Evolutionary conservation across 2,888 invertebrate genomes (phyloP).

Genomic region (Vandiemenella viatica): DNA sequence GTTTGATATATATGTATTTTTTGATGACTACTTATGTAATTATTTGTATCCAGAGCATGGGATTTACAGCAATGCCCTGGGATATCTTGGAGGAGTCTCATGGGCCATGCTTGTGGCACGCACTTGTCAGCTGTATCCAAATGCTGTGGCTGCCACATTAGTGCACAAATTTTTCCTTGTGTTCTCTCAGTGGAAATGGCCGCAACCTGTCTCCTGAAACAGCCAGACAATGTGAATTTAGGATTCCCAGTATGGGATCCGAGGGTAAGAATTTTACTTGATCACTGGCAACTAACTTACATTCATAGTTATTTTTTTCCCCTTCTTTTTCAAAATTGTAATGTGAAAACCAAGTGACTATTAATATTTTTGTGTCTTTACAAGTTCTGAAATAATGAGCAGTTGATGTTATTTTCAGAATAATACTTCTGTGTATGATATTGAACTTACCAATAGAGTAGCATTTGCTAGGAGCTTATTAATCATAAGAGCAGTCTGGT

Average conservation of each 20-base stretch:
- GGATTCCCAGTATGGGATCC: slow-evolving; percentile 97
- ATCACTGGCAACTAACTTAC: neutral
- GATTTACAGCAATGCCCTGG: slow-evolving; percentile 95
- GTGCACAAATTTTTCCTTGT: slow-evolving; percentile 98
- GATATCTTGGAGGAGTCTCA: slow-evolving; percentile 94
- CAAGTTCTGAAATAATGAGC: neutral
- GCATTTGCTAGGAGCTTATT: too few relatives aligned
- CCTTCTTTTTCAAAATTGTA: neutral
- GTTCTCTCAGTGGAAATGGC: slow-evolving; percentile 98
- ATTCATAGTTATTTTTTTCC: neutral
- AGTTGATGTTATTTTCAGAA: too few relatives aligned
- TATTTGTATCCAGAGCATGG: too few relatives aligned
- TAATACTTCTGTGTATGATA: neutral
- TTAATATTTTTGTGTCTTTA: neutral
- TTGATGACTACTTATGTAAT: too few relatives aligned
- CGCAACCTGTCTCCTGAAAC: slow-evolving; percentile 92
- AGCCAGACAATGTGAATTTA: slow-evolving; percentile 72
- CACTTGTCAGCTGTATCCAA: slow-evolving; percentile 95
- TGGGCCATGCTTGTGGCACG: slow-evolving; percentile 99
- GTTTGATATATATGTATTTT: too few relatives aligned
- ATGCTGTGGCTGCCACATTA: slow-evolving; percentile 84
- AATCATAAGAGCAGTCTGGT: too few relatives aligned
- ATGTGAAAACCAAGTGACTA: neutral
- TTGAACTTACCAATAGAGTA: neutral
- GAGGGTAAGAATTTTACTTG: slow-evolving; percentile 51